phyloP scores from a whole-genome alignment of 1,140 invertebrate genomes.

The Halotydeus destructor region DNA sequence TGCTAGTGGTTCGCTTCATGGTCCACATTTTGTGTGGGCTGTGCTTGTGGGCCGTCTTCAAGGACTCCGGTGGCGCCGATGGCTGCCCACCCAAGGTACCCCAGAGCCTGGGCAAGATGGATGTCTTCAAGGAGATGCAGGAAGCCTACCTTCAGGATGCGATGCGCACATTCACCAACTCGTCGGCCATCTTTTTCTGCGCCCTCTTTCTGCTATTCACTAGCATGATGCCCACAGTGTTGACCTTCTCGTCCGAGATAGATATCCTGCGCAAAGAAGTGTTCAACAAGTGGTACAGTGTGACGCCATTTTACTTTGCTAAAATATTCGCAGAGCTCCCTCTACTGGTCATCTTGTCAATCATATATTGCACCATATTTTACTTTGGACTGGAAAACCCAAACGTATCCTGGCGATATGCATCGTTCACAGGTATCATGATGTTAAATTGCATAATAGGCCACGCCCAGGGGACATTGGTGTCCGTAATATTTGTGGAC shows the following conservation, averaged over 20 bases:
- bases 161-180: conserved; percentile 32
- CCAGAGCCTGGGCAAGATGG: not conserved
- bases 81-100: conserved; percentile 14
- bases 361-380: conserved; percentile 71
- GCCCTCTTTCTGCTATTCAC: conserved; percentile 89
- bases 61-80: conserved; percentile 6
- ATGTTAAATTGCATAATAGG: conserved; percentile 71
- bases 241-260: conserved; percentile 58
- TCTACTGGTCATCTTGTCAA: conserved; percentile 64
- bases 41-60: conserved; percentile 13
- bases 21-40: conserved; percentile 8
- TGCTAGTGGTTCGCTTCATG: not conserved
- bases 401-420: conserved; percentile 41
- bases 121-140: not conserved
- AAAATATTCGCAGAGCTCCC: conserved; percentile 84
- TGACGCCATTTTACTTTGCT: conserved; percentile 84
- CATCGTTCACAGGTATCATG: conserved; percentile 66
- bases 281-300: conserved; percentile 91
- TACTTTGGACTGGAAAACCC: conserved; percentile 90
- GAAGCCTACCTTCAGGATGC: conserved; percentile 4
- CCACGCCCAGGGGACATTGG: conserved; percentile 72
- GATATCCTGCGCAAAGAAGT: conserved; percentile 65
- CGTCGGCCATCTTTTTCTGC: conserved; percentile 80
- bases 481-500: conserved; percentile 40
- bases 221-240: conserved; percentile 86